Conservation (phyloP, 2,888 invertebrate genomes). For the Lissocephala sabroskyi region DNA sequence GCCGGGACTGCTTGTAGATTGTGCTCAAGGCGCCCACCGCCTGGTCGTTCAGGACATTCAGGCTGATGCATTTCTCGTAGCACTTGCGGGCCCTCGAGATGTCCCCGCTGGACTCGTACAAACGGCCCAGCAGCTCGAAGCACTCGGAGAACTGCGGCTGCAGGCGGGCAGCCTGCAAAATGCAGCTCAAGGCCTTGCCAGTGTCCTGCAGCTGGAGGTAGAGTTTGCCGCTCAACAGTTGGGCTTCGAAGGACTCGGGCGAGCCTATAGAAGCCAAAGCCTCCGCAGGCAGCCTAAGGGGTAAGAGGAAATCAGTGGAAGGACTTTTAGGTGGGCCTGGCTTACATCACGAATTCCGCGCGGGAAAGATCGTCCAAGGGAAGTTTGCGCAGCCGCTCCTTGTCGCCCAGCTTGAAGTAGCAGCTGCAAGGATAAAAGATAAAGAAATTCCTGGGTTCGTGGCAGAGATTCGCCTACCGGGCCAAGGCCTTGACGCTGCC, state of each 20-base stretch:
- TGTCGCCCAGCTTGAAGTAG: constrained; percentile 47
- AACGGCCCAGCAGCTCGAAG: constrained; percentile 84
- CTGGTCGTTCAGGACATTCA: constrained; percentile 79
- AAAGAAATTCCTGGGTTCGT: background rate
- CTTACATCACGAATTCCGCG: constrained; percentile 60
- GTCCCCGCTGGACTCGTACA: constrained; percentile 79
- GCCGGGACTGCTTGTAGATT: constrained; percentile 79
- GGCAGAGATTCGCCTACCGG: constrained; percentile 34
- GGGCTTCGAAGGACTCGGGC: constrained; percentile 50
- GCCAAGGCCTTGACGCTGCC: constrained; percentile 43
- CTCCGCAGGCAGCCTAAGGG: constrained; percentile 72
- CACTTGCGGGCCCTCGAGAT: constrained; percentile 85
- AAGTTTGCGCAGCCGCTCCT: constrained; percentile 32
- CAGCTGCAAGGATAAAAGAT: constrained; percentile 47
- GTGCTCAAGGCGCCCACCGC: constrained; percentile 84
- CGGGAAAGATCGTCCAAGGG: constrained; percentile 36
- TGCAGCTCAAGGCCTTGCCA: constrained; percentile 77
- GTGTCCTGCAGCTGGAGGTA: constrained; percentile 73
- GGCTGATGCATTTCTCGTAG: constrained; percentile 85
- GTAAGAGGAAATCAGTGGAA: background rate
- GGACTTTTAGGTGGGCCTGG: background rate
- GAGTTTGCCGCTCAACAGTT: constrained; percentile 58
- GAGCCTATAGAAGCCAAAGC: constrained; percentile 72
- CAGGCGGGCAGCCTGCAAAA: constrained; percentile 81
- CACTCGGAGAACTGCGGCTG: constrained; percentile 83